Conservation (phyloP, 2,113 vertebrate genomes). For the Proterorhinus semilunaris region DNA sequence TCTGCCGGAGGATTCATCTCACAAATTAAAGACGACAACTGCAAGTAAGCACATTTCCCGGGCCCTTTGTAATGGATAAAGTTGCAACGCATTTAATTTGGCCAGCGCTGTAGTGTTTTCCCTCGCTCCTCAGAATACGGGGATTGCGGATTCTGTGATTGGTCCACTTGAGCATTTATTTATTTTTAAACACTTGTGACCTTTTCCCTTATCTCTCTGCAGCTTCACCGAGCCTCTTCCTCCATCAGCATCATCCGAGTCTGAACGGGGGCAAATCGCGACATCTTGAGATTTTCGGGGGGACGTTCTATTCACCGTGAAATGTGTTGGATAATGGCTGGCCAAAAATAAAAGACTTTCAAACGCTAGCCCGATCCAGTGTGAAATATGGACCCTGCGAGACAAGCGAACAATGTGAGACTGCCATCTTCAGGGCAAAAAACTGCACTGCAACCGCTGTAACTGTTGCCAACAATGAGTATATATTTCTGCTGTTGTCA, state of each 20-base stretch:
- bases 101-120: neutral
- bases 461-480: neutral
- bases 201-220: slow-evolving; percentile 17
- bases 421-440: neutral
- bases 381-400: neutral
- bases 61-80: no score
- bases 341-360: neutral
- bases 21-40: neutral
- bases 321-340: neutral
- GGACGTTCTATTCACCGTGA: neutral
- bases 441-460: neutral
- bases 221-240: slow-evolving; percentile 75
- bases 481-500: neutral
- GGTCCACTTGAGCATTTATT: neutral
- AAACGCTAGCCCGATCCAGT: neutral
- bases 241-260: slow-evolving; percentile 78
- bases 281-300: slow-evolving; percentile 15
- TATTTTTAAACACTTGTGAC: neutral
- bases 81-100: neutral
- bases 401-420: neutral
- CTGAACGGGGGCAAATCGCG: slow-evolving; percentile 34
- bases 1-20: neutral
- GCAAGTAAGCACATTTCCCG: neutral
- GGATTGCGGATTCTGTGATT: neutral
- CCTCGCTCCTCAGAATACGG: neutral